These are phyloP conservation scores for Yasuhikotakia modesta DNA, from an alignment of 2,797 vertebrate genomes.

Conservation along the genomic window DNA sequence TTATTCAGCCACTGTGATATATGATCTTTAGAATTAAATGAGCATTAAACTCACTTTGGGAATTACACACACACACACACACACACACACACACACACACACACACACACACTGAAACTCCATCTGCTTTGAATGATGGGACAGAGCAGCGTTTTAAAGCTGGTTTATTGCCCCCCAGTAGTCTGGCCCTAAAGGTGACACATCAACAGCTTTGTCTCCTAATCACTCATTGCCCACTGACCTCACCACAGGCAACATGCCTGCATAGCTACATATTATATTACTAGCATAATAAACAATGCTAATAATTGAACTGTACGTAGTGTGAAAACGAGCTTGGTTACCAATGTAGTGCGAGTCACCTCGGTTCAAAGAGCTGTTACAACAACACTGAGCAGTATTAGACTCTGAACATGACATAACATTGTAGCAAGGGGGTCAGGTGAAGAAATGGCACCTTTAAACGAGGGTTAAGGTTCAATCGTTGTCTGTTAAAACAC, in stretches of 20 bases:
- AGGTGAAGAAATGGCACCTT: conserved; percentile 85
- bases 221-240: conserved; percentile 72
- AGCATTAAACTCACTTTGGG: conserved; percentile 54
- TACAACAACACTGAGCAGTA: conserved; percentile 68
- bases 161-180: conserved; percentile 34
- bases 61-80: no score
- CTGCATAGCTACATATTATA: background rate
- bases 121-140: conserved; percentile 78
- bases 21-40: no score
- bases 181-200: conserved; percentile 70
- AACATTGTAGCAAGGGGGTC: conserved; percentile 80
- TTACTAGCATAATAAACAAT: conserved; percentile 67
- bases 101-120: conserved; percentile 69
- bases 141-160: conserved; percentile 54
- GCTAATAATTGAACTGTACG: conserved; percentile 80
- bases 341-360: conserved; percentile 67
- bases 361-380: conserved; percentile 57
- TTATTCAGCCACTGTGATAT: conserved; percentile 73
- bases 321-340: conserved; percentile 59
- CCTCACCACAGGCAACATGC: conserved; percentile 54
- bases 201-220: conserved; percentile 74
- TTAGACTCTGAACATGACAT: conserved; percentile 75
- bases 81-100: no score
- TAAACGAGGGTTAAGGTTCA: conserved; percentile 85
- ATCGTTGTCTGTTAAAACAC: conserved; percentile 81